A percentile compares a stretch with the other conserved stretches of the same genome.
Evolutionary conservation across 2,113 vertebrate genomes (phyloP).

Genomic region (Hemichromis elongatus): DNA sequence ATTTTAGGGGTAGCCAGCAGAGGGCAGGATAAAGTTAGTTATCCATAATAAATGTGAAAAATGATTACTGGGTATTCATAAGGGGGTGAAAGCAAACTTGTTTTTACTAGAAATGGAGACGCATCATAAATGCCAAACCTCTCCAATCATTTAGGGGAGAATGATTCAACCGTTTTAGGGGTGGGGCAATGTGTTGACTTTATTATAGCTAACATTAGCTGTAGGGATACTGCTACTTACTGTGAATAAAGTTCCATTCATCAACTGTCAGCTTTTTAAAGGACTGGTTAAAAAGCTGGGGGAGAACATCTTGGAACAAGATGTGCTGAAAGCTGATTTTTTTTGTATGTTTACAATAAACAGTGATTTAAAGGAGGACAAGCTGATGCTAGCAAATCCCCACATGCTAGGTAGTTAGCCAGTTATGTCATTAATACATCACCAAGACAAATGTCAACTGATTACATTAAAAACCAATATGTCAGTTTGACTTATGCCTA

Average conservation of each 20-base stretch:
- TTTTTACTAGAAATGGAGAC: background rate
- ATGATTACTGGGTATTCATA: background rate
- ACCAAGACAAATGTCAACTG: background rate
- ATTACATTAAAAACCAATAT: background rate
- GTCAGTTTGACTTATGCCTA: background rate
- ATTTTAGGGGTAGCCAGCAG: background rate
- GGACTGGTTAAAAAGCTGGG: background rate
- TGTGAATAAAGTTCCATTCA: background rate
- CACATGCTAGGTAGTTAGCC: background rate
- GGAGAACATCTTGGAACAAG: background rate
- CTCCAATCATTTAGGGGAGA: background rate
- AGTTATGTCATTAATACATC: accelerated
- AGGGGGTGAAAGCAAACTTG: background rate
- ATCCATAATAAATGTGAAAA: background rate
- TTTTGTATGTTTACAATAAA: background rate
- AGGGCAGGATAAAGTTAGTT: background rate
- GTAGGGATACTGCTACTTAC: too few species aligned
- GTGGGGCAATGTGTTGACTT: background rate
- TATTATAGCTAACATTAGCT: background rate
- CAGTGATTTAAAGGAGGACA: background rate
- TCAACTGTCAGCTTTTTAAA: background rate
- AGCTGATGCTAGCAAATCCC: background rate
- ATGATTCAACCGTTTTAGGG: background rate
- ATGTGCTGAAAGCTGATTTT: background rate
- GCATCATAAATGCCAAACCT: background rate